Conservation (phyloP, 2,888 invertebrate genomes). For the Xylocampa areola region DNA sequence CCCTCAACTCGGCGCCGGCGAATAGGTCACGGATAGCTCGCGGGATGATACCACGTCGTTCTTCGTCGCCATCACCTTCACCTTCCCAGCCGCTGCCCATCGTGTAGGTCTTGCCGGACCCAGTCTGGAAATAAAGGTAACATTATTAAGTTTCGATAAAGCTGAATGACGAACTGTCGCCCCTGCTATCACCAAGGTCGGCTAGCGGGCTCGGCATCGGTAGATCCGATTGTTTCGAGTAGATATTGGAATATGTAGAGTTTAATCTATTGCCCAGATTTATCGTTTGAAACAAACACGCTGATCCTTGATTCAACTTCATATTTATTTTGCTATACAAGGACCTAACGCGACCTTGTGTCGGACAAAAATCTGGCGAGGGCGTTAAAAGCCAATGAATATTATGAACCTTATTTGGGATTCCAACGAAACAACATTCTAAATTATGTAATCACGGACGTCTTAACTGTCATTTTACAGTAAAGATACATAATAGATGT, state of each 20-base stretch:
- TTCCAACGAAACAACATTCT: slow-evolving; percentile 7
- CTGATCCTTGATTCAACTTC: no score
- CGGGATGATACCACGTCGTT: slow-evolving; percentile 96
- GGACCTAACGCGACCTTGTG: slow-evolving; percentile 34
- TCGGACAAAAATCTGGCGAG: slow-evolving; percentile 24
- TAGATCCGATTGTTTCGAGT: no score
- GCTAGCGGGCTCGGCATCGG: no score
- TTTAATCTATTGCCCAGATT: no score
- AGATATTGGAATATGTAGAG: no score
- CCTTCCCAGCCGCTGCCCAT: slow-evolving; percentile 99
- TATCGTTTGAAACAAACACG: no score
- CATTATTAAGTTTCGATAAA: background rate
- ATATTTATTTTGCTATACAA: slow-evolving; percentile 2
- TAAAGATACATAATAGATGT: no score
- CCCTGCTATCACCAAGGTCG: no score
- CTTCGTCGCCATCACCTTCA: slow-evolving; percentile 85
- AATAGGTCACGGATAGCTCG: slow-evolving; percentile 98
- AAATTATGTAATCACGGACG: background rate
- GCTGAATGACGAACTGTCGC: no score
- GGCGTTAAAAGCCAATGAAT: slow-evolving; percentile 25
- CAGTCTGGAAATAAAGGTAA: slow-evolving; percentile 91
- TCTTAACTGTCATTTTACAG: no score
- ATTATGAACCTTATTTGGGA: slow-evolving; percentile 27
- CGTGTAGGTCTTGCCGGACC: slow-evolving; percentile 99
- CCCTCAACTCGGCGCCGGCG: slow-evolving; percentile 93